Evolutionary conservation across 1,140 invertebrate species (phyloP).

Genomic region (Argopecten irradians): DNA sequence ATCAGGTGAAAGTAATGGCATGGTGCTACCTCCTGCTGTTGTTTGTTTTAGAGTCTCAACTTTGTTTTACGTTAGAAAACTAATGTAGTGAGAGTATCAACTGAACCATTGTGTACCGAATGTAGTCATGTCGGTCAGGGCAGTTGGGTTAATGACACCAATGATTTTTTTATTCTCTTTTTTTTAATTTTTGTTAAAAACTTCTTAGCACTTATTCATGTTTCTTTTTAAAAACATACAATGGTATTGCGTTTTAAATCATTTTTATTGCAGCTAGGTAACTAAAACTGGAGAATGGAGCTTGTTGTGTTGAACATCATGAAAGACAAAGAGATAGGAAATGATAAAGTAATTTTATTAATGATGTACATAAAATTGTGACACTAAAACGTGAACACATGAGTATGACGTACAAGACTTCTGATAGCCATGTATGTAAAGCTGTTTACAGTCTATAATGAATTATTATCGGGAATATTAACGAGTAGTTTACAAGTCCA

Average conservation of each 20-base stretch:
- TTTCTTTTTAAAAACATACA: neutral
- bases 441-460: neutral
- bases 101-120: neutral
- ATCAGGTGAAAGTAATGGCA: neutral
- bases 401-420: too few relatives aligned
- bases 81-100: neutral
- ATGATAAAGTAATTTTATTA: too few relatives aligned
- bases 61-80: neutral
- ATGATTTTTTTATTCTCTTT: neutral
- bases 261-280: too few relatives aligned
- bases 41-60: neutral
- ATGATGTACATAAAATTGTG: too few relatives aligned
- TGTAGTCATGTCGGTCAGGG: neutral
- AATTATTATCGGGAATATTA: neutral
- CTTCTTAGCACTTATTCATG: neutral
- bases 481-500: neutral
- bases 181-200: neutral
- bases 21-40: neutral
- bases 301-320: too few relatives aligned
- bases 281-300: too few relatives aligned
- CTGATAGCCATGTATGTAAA: too few relatives aligned
- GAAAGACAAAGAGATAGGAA: too few relatives aligned
- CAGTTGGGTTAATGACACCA: neutral
- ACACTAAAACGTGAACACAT: too few relatives aligned
- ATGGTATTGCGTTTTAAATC: neutral